Evolutionary conservation across 2,888 invertebrate genomes (phyloP).

Genomic region (Pollenia amentaria): DNA sequence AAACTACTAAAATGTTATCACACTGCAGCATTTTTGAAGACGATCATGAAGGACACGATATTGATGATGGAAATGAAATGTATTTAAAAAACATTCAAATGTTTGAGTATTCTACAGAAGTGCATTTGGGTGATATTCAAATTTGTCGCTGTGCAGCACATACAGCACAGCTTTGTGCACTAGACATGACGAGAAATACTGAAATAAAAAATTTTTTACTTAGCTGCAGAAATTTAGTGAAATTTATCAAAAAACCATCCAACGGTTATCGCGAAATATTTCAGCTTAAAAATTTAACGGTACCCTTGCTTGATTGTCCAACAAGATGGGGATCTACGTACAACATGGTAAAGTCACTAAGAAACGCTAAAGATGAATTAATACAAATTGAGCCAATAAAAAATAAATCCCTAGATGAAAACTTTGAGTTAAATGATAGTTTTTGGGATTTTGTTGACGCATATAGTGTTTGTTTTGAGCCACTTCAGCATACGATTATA

Average conservation of each 20-base stretch:
- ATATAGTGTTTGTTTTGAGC: conserved; percentile 50
- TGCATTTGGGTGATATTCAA: conserved; percentile 25
- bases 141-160: too few species aligned
- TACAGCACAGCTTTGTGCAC: conserved; percentile 54
- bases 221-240: not conserved
- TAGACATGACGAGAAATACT: conserved; percentile 30
- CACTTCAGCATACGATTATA: conserved; percentile 12
- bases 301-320: conserved; percentile 47
- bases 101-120: not conserved
- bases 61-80: not conserved
- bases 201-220: conserved; percentile 18
- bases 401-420: conserved; percentile 43
- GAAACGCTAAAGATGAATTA: conserved; percentile 33
- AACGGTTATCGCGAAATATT: conserved; percentile 15
- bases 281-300: conserved; percentile 3
- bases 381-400: conserved; percentile 44
- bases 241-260: not conserved
- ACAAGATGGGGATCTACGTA: conserved; percentile 23
- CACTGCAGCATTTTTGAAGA: not conserved
- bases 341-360: conserved; percentile 10
- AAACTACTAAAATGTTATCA: too few species aligned
- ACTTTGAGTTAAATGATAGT: conserved; percentile 43
- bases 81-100: not conserved
- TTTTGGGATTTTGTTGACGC: conserved; percentile 27
- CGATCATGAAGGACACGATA: not conserved